Base-by-base conservation (phyloP, 2,888 invertebrate genomes). In the Lydus trimaculatus region DNA sequence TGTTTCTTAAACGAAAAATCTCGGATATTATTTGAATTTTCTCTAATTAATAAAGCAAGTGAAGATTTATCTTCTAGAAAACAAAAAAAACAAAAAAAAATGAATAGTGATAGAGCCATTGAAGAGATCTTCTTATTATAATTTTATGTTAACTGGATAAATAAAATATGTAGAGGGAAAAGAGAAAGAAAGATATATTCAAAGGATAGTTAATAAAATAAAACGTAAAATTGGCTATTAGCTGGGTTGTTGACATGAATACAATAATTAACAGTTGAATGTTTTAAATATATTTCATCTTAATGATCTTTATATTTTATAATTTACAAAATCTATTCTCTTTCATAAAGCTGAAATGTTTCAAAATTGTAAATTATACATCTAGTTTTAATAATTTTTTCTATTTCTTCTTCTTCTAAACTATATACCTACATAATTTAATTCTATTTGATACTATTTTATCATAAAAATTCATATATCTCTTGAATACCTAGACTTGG, bases 191-290 rank as follows among this genome's bases (percentile, higher is more conserved):
- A 7, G 28, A 39, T 5, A 39, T 36, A 39, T 2, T 3, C 2
- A 28, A 28, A 28, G 4, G 28, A 28, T 3, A 28, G 8, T 56
- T 56, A 15, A 56, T 56, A 56, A 56, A 56, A 56, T 56, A 56
- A 56, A 56, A 56, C 3, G 15, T 25, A 56, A 56, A 56, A 28
- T 56, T 48, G 33, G 20, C 20, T 17, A 61, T 65, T 61, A 65
- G 61, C 13, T 52, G 36, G 62, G n/a, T 43, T 66, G 66, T 61
- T 62, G 61, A 62, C 62, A 66, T 61, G 31, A 61, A 66, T 62
- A 62, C 61, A 31, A 25, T 65, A 65, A 65, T 65, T 65, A 65
- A 60, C n/a, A 31, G 8, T 60, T 25, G 8, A 39, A 39, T 43
- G 20, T 36, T 61, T 65, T 25, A n/a, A n/a, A n/a, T n/a, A 56